Evolutionary conservation across 2,113 vertebrate genomes (phyloP).

Genomic region (Eclectus roratus): DNA sequence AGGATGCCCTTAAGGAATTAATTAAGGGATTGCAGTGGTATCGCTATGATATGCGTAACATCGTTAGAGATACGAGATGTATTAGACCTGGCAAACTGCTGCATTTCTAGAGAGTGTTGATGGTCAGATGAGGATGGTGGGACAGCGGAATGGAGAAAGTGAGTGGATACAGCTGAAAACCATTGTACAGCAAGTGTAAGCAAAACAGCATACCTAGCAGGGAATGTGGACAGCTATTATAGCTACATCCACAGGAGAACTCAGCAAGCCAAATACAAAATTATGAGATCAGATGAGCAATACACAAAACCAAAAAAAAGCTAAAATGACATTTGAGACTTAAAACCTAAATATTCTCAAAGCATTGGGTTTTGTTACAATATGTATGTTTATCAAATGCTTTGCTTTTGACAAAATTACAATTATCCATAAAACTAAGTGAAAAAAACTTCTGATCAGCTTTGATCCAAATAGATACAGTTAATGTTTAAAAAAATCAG

Average conservation of each 20-base stretch:
- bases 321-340: not conserved
- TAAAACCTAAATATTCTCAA: not conserved
- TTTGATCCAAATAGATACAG: not conserved
- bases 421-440: not conserved
- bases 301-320: not conserved
- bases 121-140: not conserved
- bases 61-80: not conserved
- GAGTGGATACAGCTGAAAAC: not conserved
- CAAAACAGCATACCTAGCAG: not conserved
- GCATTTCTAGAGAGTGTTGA: not conserved
- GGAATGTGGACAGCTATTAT: not conserved
- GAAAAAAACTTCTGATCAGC: not conserved
- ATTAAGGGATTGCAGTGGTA: not conserved
- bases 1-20: not conserved
- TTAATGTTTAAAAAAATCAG: not conserved
- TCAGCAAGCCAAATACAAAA: not conserved
- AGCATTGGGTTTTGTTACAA: not conserved
- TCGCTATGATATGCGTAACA: fast-evolving
- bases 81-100: not conserved
- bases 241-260: not conserved
- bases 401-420: not conserved
- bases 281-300: not conserved
- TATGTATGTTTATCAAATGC: not conserved
- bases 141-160: not conserved
- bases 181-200: not conserved